Conservation (phyloP, 2,113 vertebrate genomes). For the Monopterus albus region DNA sequence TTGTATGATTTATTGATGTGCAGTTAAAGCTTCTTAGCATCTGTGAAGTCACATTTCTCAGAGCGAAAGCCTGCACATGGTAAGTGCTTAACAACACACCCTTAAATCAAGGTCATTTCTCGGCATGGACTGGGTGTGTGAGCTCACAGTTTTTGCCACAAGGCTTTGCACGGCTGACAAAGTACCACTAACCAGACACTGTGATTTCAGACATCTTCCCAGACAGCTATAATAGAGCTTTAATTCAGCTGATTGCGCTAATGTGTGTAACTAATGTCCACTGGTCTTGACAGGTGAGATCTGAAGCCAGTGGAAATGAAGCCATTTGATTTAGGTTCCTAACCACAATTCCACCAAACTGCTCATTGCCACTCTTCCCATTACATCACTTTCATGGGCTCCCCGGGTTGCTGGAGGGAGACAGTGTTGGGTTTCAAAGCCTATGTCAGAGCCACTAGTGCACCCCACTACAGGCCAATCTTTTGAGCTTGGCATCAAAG, state of each 20-base stretch:
- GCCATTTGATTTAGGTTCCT: slow-evolving; percentile 51
- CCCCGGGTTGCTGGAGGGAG: slow-evolving; percentile 44
- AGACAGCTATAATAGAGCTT: slow-evolving; percentile 33
- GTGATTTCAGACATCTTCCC: slow-evolving; percentile 16
- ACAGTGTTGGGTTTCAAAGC: slow-evolving; percentile 68
- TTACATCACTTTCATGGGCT: slow-evolving; percentile 69
- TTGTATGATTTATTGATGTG: slow-evolving; percentile 36
- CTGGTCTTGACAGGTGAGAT: slow-evolving; percentile 52
- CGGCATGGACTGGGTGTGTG: slow-evolving; percentile 2
- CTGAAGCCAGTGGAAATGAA: slow-evolving; percentile 25
- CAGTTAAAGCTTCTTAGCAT: slow-evolving; percentile 43
- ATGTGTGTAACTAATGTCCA: slow-evolving; percentile 23
- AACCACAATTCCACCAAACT: slow-evolving; percentile 53
- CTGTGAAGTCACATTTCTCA: slow-evolving; percentile 30
- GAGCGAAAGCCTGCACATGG: slow-evolving; percentile 17
- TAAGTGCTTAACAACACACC: slow-evolving; percentile 12
- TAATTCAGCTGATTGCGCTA: slow-evolving; percentile 36
- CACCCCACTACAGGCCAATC: slow-evolving; percentile 10
- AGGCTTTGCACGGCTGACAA: not conserved
- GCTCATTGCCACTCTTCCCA: slow-evolving; percentile 58
- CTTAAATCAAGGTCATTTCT: slow-evolving; percentile 47
- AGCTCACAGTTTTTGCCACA: slow-evolving; percentile 2
- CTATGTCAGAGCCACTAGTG: slow-evolving; percentile 11
- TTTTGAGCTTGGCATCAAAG: slow-evolving; percentile 40
- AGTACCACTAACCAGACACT: slow-evolving; percentile 4